Conservation (phyloP, 2,888 invertebrate genomes). For the Acanthosepion lycidas region DNA sequence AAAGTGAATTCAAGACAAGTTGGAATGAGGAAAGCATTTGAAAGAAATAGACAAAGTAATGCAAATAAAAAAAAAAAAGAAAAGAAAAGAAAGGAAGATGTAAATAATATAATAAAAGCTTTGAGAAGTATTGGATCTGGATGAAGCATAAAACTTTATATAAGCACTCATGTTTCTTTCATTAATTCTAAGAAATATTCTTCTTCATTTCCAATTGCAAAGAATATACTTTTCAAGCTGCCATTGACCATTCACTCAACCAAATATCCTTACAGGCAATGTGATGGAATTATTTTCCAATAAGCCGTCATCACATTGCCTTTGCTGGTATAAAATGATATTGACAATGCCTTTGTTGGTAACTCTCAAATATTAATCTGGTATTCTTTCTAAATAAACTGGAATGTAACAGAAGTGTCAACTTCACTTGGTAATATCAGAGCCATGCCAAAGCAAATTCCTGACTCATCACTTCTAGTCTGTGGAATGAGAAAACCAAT, state of each 20-base stretch:
- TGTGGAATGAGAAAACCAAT: background rate
- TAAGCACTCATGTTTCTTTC: background rate
- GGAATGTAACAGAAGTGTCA: background rate
- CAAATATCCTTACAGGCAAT: background rate
- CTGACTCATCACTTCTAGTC: background rate
- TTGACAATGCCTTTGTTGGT: background rate
- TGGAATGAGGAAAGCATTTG: constrained; percentile 33
- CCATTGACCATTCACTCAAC: background rate
- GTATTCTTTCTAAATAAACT: background rate
- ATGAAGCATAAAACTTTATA: background rate
- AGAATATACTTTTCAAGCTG: background rate
- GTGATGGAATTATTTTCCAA: background rate
- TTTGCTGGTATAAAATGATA: background rate
- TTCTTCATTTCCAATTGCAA: background rate
- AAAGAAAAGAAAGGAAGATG: background rate
- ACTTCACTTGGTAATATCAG: background rate
- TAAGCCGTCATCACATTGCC: background rate
- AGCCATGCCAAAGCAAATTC: background rate
- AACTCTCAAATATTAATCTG: background rate
- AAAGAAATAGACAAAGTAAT: constrained; percentile 16
- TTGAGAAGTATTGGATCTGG: background rate
- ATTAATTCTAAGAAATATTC: background rate
- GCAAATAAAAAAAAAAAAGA: background rate
- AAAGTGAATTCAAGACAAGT: background rate
- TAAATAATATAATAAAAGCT: background rate